Base-by-base conservation (phyloP, 2,113 vertebrate species). In the Mesembrinibis cayennensis region DNA sequence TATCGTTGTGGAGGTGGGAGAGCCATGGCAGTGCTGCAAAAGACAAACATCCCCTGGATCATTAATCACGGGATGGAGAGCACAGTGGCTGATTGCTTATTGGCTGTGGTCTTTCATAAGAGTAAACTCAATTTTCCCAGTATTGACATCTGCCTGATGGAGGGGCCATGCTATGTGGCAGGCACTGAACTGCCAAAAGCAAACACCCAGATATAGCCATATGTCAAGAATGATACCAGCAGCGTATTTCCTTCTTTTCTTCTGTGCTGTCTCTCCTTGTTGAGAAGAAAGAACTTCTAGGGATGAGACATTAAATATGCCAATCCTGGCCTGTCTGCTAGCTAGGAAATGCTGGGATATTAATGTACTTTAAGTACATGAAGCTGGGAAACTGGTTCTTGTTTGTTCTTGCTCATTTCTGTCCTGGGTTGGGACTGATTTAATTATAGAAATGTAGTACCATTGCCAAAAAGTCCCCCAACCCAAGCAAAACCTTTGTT, bases 41-140 rank as follows among this genome's bases (percentile, higher is more conserved):
- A 80, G 83, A 80, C 36, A 91, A 70, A 85, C 69, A 76, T 58
- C 25, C 72, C 56, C 40, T 13, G 13, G 86, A 16, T 93, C 81
- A 69, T 96, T 91, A 91, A 77, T 93, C 34, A 72, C 1, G 9
- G 32, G 38, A 53, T 79, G 58, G 62, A 89, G 70, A 79, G 83
- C 44, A 15, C 21, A 18, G 58, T 77, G 78, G 53, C 53, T 93
- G 78, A 91, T 93, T 94, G 70, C 58, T 80, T 93, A 94, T 85
- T 89, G 91, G 65, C 40, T 82, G 49, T 93, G 66, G 36, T 27
- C 62, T 87, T 73, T 95, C 93, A 91, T 91, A 89, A 77, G 50
- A 32, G 81, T 53, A 80, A 96, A 88, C n/a, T 85, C 61, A 85
- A 91, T 96, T 93, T 95, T 85, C 70, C 71, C 72, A 38, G 23